Evolutionary conservation across 2,113 vertebrate species (phyloP), one percentile per base, ranked within the genome.

Genomic region (Sapajus apella): DNA sequence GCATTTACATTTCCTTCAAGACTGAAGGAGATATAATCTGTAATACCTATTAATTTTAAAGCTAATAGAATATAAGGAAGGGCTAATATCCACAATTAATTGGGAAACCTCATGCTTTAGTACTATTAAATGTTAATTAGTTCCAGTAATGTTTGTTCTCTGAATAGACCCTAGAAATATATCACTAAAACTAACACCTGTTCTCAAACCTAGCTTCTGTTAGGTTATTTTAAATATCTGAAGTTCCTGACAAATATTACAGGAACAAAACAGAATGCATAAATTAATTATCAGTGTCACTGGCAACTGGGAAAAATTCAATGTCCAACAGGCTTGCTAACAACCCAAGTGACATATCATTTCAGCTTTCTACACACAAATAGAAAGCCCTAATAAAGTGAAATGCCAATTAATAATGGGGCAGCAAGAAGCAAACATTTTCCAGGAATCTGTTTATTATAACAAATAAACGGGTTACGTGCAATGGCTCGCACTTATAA

Each of bases 171-270:
- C 50, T 14, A 77, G 82, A 83, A 76, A 66, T 21, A 66, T 21
- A 50, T 83, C 79, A 90, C 45, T 56, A 94, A 76, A 82, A 66
- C 76, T 47, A 95, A 66, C 30, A 66, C 17, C 79, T 55, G 68
- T 14, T 89, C 47, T 83, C n/a, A 66, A 91, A 64, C 37, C 50
- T 35, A 76, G 25, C 47, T 88, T 87, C 68, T 75, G 35, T 52
- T 77, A 82, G 23, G 40, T 55, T 82, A 73, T 50, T 89, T 75
- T 32, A 77, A 95, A 43, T 61, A 95, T 43, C 21, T 66, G 12
- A 87, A 87, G 83, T 82, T 87, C 76, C 76, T 82, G 17, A 90
- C 45, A 92, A 87, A 82, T 64, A 89, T 50, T 52, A 80, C 6
- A 68, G 43, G 55, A 82, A 92, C 45, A 92, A 87, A 87, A 87